phyloP scores from a whole-genome alignment of 2,113 vertebrate genomes.

The Lepus europaeus region DNA sequence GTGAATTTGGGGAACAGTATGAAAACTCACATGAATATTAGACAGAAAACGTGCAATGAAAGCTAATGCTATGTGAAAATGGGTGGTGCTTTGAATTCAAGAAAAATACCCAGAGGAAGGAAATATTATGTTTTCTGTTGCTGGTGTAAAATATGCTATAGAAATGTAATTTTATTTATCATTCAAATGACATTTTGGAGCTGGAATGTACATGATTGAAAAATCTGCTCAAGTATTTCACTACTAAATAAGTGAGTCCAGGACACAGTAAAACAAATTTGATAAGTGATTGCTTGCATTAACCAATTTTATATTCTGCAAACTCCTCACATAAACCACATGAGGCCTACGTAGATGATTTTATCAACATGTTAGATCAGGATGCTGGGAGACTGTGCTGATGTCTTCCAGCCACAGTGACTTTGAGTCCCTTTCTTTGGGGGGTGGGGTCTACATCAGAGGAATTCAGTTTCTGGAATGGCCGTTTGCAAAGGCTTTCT shows the following conservation, averaged over 20 bases:
- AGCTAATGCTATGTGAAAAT: constrained; percentile 24
- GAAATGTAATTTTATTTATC: constrained; percentile 58
- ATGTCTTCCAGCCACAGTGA: not conserved
- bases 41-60: constrained; percentile 41
- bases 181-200: constrained; percentile 34
- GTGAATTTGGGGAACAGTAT: constrained; percentile 50
- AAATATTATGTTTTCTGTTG: constrained; percentile 1
- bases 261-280: constrained; percentile 12
- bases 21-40: constrained; percentile 49
- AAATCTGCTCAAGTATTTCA: constrained; percentile 33
- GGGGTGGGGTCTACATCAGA: not conserved
- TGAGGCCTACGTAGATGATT: not conserved
- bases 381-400: not conserved
- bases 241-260: constrained; percentile 29
- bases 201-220: constrained; percentile 39
- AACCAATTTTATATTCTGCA: constrained; percentile 8
- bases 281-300: not conserved
- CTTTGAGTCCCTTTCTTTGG: not conserved
- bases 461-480: not conserved
- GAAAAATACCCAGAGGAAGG: not conserved
- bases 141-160: constrained; percentile 42
- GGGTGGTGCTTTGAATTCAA: constrained; percentile 34
- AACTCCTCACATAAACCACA: not conserved
- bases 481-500: not conserved
- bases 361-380: not conserved